Conservation (phyloP, 2,888 invertebrate genomes). For the Tenodera sinensis region DNA sequence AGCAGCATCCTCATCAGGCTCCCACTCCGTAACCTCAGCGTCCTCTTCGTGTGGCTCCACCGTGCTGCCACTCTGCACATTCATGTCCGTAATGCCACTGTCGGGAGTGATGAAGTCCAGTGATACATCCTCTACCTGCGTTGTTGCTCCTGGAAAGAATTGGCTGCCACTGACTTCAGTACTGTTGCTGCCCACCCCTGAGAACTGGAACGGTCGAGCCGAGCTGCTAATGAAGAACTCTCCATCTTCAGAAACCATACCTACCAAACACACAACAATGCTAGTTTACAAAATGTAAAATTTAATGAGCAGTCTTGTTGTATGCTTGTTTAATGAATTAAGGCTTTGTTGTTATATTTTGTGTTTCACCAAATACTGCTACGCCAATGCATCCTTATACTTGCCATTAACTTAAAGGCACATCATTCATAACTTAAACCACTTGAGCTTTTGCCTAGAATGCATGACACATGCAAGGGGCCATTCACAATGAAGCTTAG, state of each 20-base stretch:
- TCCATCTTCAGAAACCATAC: conserved; percentile 52
- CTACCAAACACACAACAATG: conserved; percentile 39
- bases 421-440: too few relatives aligned
- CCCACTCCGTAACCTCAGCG: background rate
- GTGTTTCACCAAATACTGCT: too few relatives aligned
- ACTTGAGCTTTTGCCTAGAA: too few relatives aligned
- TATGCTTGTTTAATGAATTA: too few relatives aligned
- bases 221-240: conserved; percentile 74
- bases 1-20: background rate
- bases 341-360: too few relatives aligned
- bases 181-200: background rate
- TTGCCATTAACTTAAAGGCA: too few relatives aligned
- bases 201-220: conserved; percentile 59
- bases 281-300: too few relatives aligned
- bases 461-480: too few relatives aligned
- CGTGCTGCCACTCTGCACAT: background rate
- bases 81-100: conserved; percentile 60
- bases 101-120: conserved; percentile 40
- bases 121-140: background rate
- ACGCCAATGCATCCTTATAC: too few relatives aligned
- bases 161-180: conserved; percentile 50
- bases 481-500: too few relatives aligned
- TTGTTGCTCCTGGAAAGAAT: conserved; percentile 62
- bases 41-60: conserved; percentile 21
- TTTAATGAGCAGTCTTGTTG: too few relatives aligned